These are phyloP conservation scores for Gymnoscopelus braueri DNA, from an alignment of 2,797 vertebrate species.

Conservation along the genomic window DNA sequence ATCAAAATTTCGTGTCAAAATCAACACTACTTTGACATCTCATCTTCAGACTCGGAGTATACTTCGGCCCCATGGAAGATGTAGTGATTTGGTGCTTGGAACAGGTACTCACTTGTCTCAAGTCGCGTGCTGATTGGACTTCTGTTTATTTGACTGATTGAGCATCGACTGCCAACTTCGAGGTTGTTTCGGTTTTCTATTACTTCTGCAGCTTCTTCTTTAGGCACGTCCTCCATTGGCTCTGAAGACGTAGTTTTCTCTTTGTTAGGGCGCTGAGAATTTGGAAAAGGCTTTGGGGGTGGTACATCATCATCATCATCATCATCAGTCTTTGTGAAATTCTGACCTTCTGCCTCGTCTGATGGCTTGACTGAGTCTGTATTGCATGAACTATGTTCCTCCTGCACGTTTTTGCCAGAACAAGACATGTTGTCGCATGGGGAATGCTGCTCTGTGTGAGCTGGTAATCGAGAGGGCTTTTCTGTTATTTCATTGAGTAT, in stretches of 20 bases:
- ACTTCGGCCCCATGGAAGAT: conserved; percentile 98
- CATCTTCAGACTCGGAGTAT: conserved; percentile 96
- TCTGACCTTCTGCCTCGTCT: conserved; percentile 51
- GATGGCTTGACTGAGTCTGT: conserved; percentile 67
- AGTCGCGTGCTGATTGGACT: conserved; percentile 97
- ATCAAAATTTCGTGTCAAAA: no score
- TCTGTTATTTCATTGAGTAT: conserved; percentile 94
- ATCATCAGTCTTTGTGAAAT: conserved; percentile 53
- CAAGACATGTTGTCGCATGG: conserved; percentile 82
- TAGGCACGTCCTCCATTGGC: conserved; percentile 66
- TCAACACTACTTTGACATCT: conserved; percentile 83
- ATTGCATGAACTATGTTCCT: conserved; percentile 63
- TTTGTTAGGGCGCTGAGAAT: conserved; percentile 64
- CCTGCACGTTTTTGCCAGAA: conserved; percentile 76
- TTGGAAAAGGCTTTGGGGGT: conserved; percentile 66
- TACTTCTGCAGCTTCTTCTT: conserved; percentile 72
- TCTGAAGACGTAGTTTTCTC: conserved; percentile 64
- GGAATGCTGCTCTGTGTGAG: conserved; percentile 76
- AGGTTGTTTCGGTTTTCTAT: conserved; percentile 74
- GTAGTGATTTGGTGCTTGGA: conserved; percentile 94
- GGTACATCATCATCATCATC: conserved; percentile 23
- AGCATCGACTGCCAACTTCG: conserved; percentile 84
- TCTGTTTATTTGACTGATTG: conserved; percentile 86
- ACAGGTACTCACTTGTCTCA: conserved; percentile 92
- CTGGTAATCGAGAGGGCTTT: conserved; percentile 86